Evolutionary conservation across 2,797 vertebrate species (phyloP), one percentile per base, ranked within the genome.

Genomic region (Microctenopoma steveboyesi): DNA sequence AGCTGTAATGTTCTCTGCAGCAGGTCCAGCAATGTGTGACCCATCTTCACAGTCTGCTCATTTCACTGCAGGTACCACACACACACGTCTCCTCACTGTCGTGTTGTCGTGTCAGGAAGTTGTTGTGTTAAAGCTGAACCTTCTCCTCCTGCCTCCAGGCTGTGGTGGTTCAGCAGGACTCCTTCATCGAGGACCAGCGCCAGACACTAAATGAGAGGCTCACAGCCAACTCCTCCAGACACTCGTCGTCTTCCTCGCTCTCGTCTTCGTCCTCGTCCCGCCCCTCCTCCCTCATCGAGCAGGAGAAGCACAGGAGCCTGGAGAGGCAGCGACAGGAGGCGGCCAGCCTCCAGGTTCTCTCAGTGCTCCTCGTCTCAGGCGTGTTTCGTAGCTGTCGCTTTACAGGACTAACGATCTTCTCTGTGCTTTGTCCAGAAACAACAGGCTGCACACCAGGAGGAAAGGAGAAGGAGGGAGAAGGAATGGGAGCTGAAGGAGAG

Each of bases 301-400:
- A 98, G 84, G 96, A 97, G 91, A 97, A 97, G 81, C 95, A 97
- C 90, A 93, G 96, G 72, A 96, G 91, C 87, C 81, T 97, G 85
- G 96, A 97, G 87, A 95, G 95, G 80, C 96, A 96, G 85, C 91
- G 96, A 13, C 96, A 97, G 90, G 96, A 97, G 66, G 76, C 95
- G 14, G 95, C 95, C 71, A 95, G 95, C 81, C 91, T 97, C 30
- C 82, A 88, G 86, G 86, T 88, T 43, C 43, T 12, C 27, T 10
- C 16, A 18, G 28, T 14, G 25, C 9, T 7, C 14, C 9, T 27
- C 28, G 5, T 12, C 52, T 3, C 1, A 43, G 1, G 8, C 43
- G 8, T 14, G 13, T 11, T 1, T 28, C 8, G 0, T 22, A 14
- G 14, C 15, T 16, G 14, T 50, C 11, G 13, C 42, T 30, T 16